Base-by-base conservation (phyloP, 2,113 vertebrate species). In the Nestor notabilis region DNA sequence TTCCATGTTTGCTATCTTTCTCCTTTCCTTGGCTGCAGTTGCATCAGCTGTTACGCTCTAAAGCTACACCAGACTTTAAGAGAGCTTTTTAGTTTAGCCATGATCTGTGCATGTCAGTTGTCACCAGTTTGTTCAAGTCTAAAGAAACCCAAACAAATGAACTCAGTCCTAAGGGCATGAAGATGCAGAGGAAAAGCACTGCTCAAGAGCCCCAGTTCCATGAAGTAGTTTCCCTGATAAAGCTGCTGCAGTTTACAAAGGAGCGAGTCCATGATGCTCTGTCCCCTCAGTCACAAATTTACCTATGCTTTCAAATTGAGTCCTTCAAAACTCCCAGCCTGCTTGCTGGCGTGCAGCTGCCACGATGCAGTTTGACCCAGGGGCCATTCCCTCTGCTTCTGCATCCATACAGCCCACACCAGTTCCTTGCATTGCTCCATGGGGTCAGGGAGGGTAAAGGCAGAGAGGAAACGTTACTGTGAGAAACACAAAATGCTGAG, bases 381-480 rank as follows among this genome's bases (percentile, higher is more conserved):
- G 55, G 52, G 27, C 35, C 18, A 1, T 50, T 92, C 33, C 61
- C 50, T 71, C 78, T 72, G 47, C 23, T 56, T 10, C 3, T 43
- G 47, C 52, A 23, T 20, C 76, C 13, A 8, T 2, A 3, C 4
- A 46, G 13, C 33, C 19, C 66, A 37, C 1, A 0, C 9, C 1
- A 3, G 23, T 21, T 41, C 65, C 35, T 70, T 49, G 43, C 8
- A 0, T 43, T 61, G 44, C 39, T 63, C 50, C 7, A 0, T 24
- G 37, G 33, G 44, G 5, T 53, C 75, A 56, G 31, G 18, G 49
- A 66, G 35, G 33, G n/a, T 24, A 33, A 68, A 76, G 46, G 41
- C 5, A 2, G 37, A 76, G 37, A 47, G 35, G 29, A 91, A 82
- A 43, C 1, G 2, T 49, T 47, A 19, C 35, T 77, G 44, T n/a